Percentiles rank a stretch among this genome's conserved stretches.
Conservation (phyloP, 53 echinoderm and acorn worm species). For the Temnopleurus reevesii region DNA sequence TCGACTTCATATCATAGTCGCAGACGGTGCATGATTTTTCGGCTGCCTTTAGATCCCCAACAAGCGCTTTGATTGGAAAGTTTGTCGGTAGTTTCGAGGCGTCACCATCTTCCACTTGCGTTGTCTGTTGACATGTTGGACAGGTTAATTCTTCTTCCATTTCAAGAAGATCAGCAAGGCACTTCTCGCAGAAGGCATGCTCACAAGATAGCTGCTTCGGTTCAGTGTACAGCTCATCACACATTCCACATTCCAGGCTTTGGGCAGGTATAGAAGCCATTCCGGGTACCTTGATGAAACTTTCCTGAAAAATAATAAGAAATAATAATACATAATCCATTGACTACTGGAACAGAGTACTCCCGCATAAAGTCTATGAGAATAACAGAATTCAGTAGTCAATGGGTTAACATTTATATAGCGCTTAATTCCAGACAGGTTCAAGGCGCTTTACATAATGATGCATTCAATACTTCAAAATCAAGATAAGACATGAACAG, state of each 20-base stretch:
- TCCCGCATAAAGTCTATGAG: no score
- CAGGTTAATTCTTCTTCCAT: background rate
- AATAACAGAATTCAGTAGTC: no score
- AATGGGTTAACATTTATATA: no score
- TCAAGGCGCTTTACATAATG: no score
- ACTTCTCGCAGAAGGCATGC: slow-evolving; percentile 5
- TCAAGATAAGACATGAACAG: no score
- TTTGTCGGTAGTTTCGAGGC: background rate
- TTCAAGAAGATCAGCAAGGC: background rate
- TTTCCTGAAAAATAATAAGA: background rate
- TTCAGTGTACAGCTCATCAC: background rate
- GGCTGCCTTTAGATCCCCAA: background rate
- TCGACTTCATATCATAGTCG: background rate
- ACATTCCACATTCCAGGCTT: background rate
- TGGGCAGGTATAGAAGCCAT: background rate
- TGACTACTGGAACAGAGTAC: no score
- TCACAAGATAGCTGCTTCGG: slow-evolving; percentile 9
- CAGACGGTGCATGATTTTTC: background rate
- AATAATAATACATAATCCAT: no score
- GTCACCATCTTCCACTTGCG: background rate
- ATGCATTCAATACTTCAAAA: no score
- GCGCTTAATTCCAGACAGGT: no score
- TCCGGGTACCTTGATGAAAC: background rate
- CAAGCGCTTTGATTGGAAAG: background rate
- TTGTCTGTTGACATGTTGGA: background rate